Percentiles rank a stretch among this genome's conserved stretches.
These are phyloP conservation scores for Ctenochaetus hawaiiensis DNA, from an alignment of 2,797 vertebrate genomes.

Conservation along the genomic window DNA sequence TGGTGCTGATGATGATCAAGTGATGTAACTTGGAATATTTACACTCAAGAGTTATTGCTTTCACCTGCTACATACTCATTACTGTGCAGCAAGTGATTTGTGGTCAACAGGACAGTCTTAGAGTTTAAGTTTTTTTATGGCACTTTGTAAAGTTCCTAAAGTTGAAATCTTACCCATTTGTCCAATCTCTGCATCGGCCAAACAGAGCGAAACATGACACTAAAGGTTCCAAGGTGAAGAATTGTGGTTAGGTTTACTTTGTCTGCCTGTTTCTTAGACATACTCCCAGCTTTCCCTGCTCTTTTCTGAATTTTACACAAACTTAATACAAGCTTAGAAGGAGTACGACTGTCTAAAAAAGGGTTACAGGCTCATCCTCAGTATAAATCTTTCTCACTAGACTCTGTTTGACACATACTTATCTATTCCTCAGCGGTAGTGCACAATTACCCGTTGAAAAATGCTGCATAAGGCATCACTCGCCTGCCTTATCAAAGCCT, in stretches of 20 bases:
- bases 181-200: not conserved
- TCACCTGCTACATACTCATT: no score
- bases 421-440: conserved; percentile 67
- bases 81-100: no score
- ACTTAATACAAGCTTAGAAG: conserved; percentile 48
- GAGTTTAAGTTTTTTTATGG: no score
- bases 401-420: conserved; percentile 63
- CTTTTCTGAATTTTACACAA: conserved; percentile 43
- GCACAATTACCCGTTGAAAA: conserved; percentile 75
- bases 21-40: no score
- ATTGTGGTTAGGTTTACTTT: conserved; percentile 8
- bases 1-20: no score
- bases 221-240: not conserved
- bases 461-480: conserved; percentile 65
- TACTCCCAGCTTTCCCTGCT: conserved; percentile 1
- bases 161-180: not conserved
- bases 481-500: conserved; percentile 70
- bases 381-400: conserved; percentile 54
- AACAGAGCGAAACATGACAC: not conserved
- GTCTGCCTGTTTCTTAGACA: not conserved
- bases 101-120: no score
- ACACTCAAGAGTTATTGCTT: no score
- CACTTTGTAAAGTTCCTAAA: no score
- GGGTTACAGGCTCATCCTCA: conserved; percentile 54
- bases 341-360: conserved; percentile 56